Base-by-base conservation (phyloP, 1,140 invertebrate genomes). In the Acromyrmex echinatior region DNA sequence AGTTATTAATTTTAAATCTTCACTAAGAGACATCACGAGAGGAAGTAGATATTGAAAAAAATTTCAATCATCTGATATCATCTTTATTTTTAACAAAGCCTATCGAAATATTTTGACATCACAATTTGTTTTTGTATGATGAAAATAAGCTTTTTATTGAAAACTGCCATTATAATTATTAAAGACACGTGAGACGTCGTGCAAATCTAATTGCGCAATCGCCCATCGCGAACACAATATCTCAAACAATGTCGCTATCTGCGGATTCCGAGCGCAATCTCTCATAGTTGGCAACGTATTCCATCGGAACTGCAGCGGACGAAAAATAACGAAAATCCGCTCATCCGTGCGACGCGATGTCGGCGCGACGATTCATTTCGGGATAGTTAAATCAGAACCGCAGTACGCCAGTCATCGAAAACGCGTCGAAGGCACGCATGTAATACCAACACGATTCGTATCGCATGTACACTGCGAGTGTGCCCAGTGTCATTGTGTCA, bases 361-460 rank as follows among this genome's bases (percentile, higher is more conserved):
- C 70, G 89, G 86, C 91, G 89, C 87, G 91, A 92, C 93, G 90
- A 94, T 95, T 94, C 94, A 95, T 95, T 94, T 91, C 93, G 90
- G 87, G 89, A 92, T 92, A 92, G 92, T 94, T 94, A 94, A 91
- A 93, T 87, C 86, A 56, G 73, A 62, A 63, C 66, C 86, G 86
- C 76, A 86, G 79, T 58, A 56, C 65, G 56, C 62, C 78, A 86
- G 73, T 90, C 80, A 84, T 84, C 87, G 92, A 90, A 90, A 92
- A 90, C 84, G 90, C 86, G 91, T 92, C 91, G 91, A 92, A 93
- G 93, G 92, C 93, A 93, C 87, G 88, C 82, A 77, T 60, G 87
- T 66, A 82, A 87, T 87, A 82, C 81, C 49, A 45, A 1, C 68
- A 49, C 10, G 78, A 80, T 31, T 53, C 62, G 45, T 62, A 45